Base-by-base conservation (phyloP, 2,888 invertebrate species). In the Agrotis ipsilon region DNA sequence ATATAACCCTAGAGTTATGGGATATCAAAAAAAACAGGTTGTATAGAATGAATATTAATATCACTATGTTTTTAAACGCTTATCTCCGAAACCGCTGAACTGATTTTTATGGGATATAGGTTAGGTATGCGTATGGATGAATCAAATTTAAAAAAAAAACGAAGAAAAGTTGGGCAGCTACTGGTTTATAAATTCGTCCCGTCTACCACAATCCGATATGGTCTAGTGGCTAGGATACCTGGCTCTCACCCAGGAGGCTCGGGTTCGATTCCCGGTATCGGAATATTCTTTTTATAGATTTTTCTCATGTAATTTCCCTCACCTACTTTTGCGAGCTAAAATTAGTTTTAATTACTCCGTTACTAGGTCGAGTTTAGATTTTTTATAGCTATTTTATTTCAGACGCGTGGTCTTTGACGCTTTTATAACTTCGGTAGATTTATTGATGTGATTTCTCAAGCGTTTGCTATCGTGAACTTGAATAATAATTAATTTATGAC, bases 221-320 rank as follows among this genome's bases (percentile, higher is more conserved):
- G 96, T 96, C 96, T 96, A 96, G 96, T 96, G 96, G 96, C 94
- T 96, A 96, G 96, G 96, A 96, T 96, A 96, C 94, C 96, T 96
- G 96, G 96, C 92, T 96, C 93, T 96, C 96, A 96, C 95, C 96
- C 96, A 96, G 96, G 94, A 96, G 96, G 96, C 96, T 96, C 96
- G 96, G 96, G 96, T 96, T 96, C 96, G 96, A 96, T 96, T 96
- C 96, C 96, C 96, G 96, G 96, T 96, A 96, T 95, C 95, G 96
- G 96, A 97, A 96, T 64, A 45, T 19, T 60, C 83, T 93, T 93
- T 94, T 90, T 78, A 21, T 32, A n/a, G 2, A 21, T 67, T 72
- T 14, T 51, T 24, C 21, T 24, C 7, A 24, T 21, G 3, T 55
- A 14, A 32, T 32, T 14, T 55, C 7, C 24, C 18, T 63, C 5